Evolutionary conservation across 2,888 invertebrate genomes (phyloP).

Genomic region (Thereva nobilitata): DNA sequence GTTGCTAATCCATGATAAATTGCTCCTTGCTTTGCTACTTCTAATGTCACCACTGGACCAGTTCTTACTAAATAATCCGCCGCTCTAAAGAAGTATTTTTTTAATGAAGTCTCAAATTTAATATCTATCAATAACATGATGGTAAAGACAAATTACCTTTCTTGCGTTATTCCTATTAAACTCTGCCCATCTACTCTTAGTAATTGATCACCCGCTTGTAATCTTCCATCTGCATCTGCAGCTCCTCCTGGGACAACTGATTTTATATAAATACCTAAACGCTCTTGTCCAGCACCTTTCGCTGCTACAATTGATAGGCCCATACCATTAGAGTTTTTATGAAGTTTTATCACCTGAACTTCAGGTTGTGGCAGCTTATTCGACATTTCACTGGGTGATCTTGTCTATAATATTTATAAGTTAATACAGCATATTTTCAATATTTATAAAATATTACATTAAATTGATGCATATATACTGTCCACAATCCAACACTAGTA

Average conservation of each 20-base stretch:
- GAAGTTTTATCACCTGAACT: constrained; percentile 82
- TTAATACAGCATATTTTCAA: not conserved
- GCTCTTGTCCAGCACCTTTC: constrained; percentile 80
- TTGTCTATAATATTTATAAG: constrained; percentile 56
- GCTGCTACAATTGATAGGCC: constrained; percentile 98
- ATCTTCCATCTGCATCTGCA: constrained; percentile 88
- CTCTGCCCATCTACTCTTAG: constrained; percentile 96
- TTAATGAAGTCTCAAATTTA: not conserved
- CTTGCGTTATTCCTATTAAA: constrained; percentile 82
- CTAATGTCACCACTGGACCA: constrained; percentile 89
- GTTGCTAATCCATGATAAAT: constrained; percentile 95
- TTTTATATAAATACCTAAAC: constrained; percentile 97
- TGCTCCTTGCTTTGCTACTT: constrained; percentile 97
- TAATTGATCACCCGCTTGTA: constrained; percentile 96
- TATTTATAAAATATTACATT: constrained; percentile 52
- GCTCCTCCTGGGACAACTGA: constrained; percentile 95
- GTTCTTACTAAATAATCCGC: constrained; percentile 95
- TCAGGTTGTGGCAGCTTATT: constrained; percentile 70
- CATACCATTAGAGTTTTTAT: constrained; percentile 96
- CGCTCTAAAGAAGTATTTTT: constrained; percentile 65
- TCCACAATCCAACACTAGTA: constrained; percentile 91
- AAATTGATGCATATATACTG: constrained; percentile 83
- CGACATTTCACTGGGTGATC: constrained; percentile 71
- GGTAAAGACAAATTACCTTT: constrained; percentile 61
- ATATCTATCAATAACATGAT: not conserved